These are phyloP conservation scores for Melanotaenia parkinsoni DNA, from an alignment of 2,797 vertebrate species.

Conservation along the genomic window DNA sequence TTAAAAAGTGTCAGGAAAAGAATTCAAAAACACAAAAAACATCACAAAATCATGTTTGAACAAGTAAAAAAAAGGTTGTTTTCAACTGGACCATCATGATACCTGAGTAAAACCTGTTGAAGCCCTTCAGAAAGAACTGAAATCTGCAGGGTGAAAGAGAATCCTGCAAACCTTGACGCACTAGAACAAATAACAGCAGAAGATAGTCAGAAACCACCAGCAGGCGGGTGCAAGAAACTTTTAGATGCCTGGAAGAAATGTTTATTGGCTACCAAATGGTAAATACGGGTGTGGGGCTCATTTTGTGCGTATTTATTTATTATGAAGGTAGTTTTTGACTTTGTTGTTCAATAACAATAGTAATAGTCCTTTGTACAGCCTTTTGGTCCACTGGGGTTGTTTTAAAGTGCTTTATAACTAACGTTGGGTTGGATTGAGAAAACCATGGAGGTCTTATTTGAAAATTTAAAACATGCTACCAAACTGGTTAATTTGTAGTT, in stretches of 20 bases:
- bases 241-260: neutral
- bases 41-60: neutral
- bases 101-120: neutral
- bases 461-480: neutral
- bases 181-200: neutral
- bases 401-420: too few species aligned
- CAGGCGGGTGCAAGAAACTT: neutral
- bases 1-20: neutral
- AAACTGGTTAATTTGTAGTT: neutral
- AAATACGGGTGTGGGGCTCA: neutral
- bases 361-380: too few species aligned
- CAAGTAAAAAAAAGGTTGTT: neutral
- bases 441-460: neutral
- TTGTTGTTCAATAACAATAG: neutral
- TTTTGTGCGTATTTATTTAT: neutral
- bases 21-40: neutral
- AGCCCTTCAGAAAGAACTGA: neutral
- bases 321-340: neutral
- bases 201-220: neutral
- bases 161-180: neutral
- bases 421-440: too few species aligned
- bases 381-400: too few species aligned
- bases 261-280: neutral
- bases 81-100: neutral
- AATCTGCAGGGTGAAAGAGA: neutral